Evolutionary conservation across 2,113 vertebrate genomes (phyloP).

Genomic region (Beaufortia kweichowensis): DNA sequence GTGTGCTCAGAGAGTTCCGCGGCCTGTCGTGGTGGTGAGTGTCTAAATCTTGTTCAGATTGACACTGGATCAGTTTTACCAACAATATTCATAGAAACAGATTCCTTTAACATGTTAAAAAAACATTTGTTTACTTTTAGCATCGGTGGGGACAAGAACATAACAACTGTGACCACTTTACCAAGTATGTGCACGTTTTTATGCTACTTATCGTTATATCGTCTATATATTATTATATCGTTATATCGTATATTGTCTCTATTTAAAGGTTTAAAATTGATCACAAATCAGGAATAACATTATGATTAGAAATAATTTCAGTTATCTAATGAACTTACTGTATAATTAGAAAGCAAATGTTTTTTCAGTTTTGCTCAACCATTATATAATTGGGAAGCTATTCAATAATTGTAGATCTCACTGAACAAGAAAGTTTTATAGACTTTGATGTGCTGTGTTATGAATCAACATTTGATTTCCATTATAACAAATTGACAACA

Average conservation of each 20-base stretch:
- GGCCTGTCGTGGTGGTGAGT: slow-evolving; percentile 88
- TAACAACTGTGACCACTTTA: slow-evolving; percentile 83
- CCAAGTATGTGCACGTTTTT: slow-evolving; percentile 80
- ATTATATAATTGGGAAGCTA: neutral
- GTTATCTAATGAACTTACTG: neutral
- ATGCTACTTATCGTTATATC: neutral
- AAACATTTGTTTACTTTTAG: too few relatives aligned
- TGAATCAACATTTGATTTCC: too few relatives aligned
- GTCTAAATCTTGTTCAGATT: neutral
- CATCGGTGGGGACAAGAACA: slow-evolving; percentile 73
- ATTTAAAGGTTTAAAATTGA: neutral
- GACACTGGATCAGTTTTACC: neutral
- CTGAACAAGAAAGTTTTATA: neutral
- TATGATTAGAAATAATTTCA: neutral
- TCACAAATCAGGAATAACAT: neutral
- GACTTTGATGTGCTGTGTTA: too few relatives aligned
- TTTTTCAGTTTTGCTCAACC: neutral
- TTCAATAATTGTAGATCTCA: neutral
- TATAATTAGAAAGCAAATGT: neutral
- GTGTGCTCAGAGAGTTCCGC: slow-evolving; percentile 78
- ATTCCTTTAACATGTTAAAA: too few relatives aligned
- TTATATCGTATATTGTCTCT: neutral
- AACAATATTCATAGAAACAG: neutral
- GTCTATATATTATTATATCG: neutral
- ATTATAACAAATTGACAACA: too few relatives aligned